These are phyloP conservation scores for Lophius piscatorius DNA, from an alignment of 2,113 vertebrate species.

Conservation along the genomic window DNA sequence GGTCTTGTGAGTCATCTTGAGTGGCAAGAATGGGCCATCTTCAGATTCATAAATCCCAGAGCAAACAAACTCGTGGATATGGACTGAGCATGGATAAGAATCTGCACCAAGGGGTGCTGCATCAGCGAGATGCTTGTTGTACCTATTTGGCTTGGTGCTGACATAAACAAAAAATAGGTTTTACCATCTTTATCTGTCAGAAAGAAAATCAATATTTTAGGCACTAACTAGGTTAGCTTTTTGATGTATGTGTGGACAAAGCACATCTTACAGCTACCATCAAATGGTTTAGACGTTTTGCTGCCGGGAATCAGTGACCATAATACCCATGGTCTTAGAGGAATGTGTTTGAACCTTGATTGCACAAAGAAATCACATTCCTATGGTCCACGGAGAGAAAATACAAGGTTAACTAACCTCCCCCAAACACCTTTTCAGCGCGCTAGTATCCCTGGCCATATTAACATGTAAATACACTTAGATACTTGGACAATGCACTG, in stretches of 20 bases:
- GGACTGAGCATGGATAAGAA: conserved; percentile 52
- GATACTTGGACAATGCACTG: conserved; percentile 73
- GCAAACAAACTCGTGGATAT: conserved; percentile 72
- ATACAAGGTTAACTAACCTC: conserved; percentile 66
- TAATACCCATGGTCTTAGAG: conserved; percentile 65
- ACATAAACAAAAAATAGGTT: conserved; percentile 4
- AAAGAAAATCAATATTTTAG: neutral
- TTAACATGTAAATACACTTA: conserved; percentile 83
- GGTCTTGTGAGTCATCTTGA: conserved; percentile 90
- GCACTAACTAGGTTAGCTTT: neutral
- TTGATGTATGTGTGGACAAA: too few species aligned
- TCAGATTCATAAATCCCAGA: conserved; percentile 80
- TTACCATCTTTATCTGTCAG: neutral
- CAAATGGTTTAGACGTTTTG: conserved; percentile 59
- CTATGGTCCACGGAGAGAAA: conserved; percentile 67
- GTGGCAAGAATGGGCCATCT: conserved; percentile 86
- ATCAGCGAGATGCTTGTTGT: conserved; percentile 26
- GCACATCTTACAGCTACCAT: conserved; percentile 14
- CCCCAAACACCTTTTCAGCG: conserved; percentile 74
- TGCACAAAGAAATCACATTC: conserved; percentile 75
- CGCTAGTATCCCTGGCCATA: conserved; percentile 72
- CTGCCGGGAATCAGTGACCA: conserved; percentile 37
- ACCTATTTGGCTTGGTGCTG: neutral
- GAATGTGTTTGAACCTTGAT: conserved; percentile 78
- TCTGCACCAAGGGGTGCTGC: conserved; percentile 29